These are phyloP conservation scores for Tenthredo scrophulariae DNA, from an alignment of 2,888 invertebrate genomes.

Conservation along the genomic window DNA sequence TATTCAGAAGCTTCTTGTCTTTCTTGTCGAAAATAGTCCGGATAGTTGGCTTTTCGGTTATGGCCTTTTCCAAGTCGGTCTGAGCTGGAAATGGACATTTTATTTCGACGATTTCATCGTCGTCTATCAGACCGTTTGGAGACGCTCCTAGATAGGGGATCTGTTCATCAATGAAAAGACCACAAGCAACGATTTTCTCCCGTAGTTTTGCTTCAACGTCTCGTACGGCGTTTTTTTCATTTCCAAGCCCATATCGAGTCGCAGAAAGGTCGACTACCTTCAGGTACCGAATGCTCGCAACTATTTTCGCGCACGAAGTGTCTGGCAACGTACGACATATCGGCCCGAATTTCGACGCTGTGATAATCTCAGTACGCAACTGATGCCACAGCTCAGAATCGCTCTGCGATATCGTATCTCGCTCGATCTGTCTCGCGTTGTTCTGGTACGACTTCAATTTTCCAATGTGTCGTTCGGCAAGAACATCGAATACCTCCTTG, in stretches of 20 bases:
- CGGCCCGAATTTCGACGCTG: no score
- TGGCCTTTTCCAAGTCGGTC: constrained; percentile 28
- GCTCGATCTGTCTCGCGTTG: no score
- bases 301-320: constrained; percentile 54
- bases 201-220: neutral
- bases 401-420: no score
- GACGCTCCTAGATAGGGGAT: constrained; percentile 4
- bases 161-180: neutral
- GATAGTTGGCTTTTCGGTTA: constrained; percentile 4
- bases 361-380: no score
- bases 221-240: neutral
- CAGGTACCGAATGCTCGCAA: constrained; percentile 57
- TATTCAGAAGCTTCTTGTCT: constrained; percentile 40
- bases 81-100: constrained; percentile 33
- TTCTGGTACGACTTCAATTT: no score
- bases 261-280: constrained; percentile 10
- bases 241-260: neutral
- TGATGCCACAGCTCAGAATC: no score
- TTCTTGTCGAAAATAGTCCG: constrained; percentile 43
- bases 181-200: no score
- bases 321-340: no score
- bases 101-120: constrained; percentile 11
- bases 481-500: no score
- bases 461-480: no score
- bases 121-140: constrained; percentile 3